These are phyloP conservation scores for Lepas anatifera DNA, from an alignment of 2,888 invertebrate genomes.

Conservation along the genomic window DNA sequence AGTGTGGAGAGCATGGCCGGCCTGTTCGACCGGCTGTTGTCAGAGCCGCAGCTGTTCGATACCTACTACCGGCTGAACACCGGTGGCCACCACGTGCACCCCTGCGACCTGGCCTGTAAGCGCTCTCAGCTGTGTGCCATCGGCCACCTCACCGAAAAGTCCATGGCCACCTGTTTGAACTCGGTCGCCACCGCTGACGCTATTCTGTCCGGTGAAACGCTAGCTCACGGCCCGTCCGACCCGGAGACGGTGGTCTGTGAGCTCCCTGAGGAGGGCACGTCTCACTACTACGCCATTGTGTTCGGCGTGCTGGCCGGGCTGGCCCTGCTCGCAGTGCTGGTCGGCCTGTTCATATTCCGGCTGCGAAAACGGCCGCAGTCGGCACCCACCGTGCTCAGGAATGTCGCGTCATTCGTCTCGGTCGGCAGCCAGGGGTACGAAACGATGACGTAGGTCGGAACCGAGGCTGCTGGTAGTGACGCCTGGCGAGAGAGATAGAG, in stretches of 20 bases:
- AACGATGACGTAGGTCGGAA: background rate
- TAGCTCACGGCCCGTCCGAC: background rate
- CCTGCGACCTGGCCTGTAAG: constrained; percentile 20
- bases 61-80: constrained; percentile 23
- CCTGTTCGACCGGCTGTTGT: constrained; percentile 17
- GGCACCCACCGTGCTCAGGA: background rate
- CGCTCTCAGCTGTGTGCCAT: constrained; percentile 22
- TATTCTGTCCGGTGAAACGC: background rate
- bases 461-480: too few species aligned
- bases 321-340: background rate
- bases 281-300: background rate
- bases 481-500: too few species aligned
- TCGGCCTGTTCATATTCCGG: background rate
- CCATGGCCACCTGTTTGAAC: constrained; percentile 16
- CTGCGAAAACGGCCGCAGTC: background rate
- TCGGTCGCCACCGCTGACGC: background rate
- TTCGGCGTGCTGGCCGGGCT: background rate
- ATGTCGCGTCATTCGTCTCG: background rate
- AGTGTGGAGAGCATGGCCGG: constrained; percentile 16
- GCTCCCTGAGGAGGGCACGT: too few species aligned
- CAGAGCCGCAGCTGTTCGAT: constrained; percentile 19
- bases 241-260: background rate
- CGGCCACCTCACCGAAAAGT: constrained; percentile 15
- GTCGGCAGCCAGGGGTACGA: constrained; percentile 10
- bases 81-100: constrained; percentile 18